phyloP scores from a whole-genome alignment of 2,797 vertebrate species.

The Danionella dracula region DNA sequence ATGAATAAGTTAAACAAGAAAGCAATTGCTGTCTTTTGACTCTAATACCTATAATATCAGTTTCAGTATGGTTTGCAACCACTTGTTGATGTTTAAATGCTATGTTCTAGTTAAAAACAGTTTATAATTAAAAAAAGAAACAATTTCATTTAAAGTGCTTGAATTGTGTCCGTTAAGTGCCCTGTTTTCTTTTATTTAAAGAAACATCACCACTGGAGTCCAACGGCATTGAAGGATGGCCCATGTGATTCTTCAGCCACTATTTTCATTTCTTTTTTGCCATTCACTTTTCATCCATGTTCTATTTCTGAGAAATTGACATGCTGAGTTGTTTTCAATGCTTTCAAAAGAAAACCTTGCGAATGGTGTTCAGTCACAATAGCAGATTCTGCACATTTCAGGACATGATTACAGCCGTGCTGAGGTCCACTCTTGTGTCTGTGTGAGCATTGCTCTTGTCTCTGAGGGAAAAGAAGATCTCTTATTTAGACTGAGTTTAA shows the following conservation, averaged over 20 bases:
- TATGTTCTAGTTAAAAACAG: no score
- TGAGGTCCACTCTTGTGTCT: constrained; percentile 33
- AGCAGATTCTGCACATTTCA: background rate
- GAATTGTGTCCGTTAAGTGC: background rate
- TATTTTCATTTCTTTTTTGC: no score
- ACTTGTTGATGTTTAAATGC: no score
- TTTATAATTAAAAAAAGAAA: no score
- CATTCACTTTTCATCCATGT: background rate
- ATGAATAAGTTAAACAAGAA: no score
- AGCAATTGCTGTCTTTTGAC: no score
- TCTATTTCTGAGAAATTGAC: background rate
- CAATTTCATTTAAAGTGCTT: no score
- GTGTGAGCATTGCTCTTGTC: constrained; percentile 20
- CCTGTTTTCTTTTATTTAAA: background rate
- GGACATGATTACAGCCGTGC: background rate
- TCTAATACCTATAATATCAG: no score
- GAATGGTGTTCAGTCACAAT: background rate
- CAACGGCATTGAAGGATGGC: no score
- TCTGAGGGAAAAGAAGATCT: constrained; percentile 15
- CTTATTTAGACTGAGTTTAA: constrained; percentile 5
- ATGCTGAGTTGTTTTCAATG: background rate
- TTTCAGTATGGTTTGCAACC: no score
- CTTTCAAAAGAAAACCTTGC: background rate
- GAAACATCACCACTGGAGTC: background rate
- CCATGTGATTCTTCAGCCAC: no score